Conservation (phyloP, 2,113 vertebrate species). For the Oostethus manadensis region DNA sequence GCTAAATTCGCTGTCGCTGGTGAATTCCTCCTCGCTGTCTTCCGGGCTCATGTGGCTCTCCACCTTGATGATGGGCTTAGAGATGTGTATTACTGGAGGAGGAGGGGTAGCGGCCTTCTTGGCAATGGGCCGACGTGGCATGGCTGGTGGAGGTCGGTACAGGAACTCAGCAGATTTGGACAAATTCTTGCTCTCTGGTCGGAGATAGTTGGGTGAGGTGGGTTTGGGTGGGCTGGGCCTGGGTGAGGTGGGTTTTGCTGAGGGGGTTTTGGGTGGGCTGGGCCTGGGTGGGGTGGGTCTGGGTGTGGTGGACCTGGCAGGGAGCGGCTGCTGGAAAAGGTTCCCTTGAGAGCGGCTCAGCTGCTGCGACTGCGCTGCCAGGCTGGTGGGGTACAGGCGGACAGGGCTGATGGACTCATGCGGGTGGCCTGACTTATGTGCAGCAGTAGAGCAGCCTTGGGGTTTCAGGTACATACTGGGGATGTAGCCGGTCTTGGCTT, state of each 20-base stretch:
- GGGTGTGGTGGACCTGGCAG: not conserved
- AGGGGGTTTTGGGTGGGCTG: not conserved
- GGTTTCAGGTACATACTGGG: constrained; percentile 79
- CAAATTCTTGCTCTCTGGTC: constrained; percentile 13
- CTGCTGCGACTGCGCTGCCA: constrained; percentile 18
- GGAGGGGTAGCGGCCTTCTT: not conserved
- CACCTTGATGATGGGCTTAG: constrained; percentile 48
- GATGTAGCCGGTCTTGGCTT: constrained; percentile 69
- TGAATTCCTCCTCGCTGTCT: constrained; percentile 15
- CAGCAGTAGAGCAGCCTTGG: constrained; percentile 65
- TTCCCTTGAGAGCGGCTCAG: constrained; percentile 53
- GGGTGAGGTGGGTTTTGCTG: not conserved
- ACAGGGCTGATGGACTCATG: not conserved
- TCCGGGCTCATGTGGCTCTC: constrained; percentile 27
- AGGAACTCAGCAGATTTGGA: constrained; percentile 44
- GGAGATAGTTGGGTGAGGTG: not conserved
- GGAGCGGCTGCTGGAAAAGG: constrained; percentile 17
- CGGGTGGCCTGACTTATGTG: constrained; percentile 36
- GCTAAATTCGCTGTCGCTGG: constrained; percentile 44
- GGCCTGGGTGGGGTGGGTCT: no score
- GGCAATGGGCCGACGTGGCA: not conserved
- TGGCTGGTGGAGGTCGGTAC: not conserved
- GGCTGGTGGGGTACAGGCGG: not conserved
- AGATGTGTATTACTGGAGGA: accelerated
- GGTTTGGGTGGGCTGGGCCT: not conserved